Evolutionary conservation across 2,888 invertebrate genomes (phyloP).

Genomic region (Slavum lentiscoides): DNA sequence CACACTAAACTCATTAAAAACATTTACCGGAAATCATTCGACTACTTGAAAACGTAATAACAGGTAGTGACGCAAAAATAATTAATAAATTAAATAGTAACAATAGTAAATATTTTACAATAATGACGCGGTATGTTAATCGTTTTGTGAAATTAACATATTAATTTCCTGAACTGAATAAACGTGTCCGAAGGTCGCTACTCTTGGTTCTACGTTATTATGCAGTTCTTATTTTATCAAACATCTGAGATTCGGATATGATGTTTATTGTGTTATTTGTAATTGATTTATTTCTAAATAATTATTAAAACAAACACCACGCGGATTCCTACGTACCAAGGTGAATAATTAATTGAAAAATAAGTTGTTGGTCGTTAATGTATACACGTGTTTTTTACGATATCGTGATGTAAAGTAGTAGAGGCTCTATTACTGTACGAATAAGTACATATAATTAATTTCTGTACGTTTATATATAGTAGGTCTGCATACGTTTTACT

Average conservation of each 20-base stretch:
- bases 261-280: not conserved
- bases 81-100: slow-evolving; percentile 26
- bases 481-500: too few relatives aligned
- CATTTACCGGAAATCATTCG: not conserved
- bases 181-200: not conserved
- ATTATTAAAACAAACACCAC: slow-evolving; percentile 2
- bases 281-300: slow-evolving; percentile 2
- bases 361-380: not conserved
- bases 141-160: not conserved
- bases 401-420: not conserved
- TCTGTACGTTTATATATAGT: too few relatives aligned
- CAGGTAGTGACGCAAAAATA: not conserved
- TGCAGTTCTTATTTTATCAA: not conserved
- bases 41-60: not conserved
- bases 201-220: not conserved
- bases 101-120: slow-evolving; percentile 7
- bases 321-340: not conserved
- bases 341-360: not conserved
- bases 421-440: not conserved
- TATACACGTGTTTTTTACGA: not conserved
- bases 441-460: too few relatives aligned
- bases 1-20: not conserved
- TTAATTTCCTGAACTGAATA: slow-evolving; percentile 1
- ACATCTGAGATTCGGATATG: too few relatives aligned
- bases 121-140: not conserved